Percentiles rank a stretch among this genome's conserved stretches.
phyloP scores from a whole-genome alignment of 2,797 vertebrate genomes.

The Muraenolepis orangiensis region DNA sequence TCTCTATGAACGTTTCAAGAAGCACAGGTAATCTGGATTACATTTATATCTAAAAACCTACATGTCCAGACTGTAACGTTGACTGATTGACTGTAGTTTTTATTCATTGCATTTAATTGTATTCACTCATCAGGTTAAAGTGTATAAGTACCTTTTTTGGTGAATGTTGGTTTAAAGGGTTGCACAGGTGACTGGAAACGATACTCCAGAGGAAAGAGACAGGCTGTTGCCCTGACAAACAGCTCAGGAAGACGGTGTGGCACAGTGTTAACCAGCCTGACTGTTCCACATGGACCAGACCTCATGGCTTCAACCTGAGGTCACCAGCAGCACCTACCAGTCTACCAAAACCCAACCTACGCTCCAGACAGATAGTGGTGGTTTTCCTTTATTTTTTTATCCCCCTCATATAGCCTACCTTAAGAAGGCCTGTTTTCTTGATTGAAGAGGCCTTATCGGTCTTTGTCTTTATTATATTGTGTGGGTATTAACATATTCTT shows the following conservation, averaged over 20 bases:
- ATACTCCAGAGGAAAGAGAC: slow-evolving; percentile 43
- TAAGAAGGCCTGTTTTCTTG: no score
- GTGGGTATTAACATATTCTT: no score
- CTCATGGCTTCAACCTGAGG: not conserved
- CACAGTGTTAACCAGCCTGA: not conserved
- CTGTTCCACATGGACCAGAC: no score
- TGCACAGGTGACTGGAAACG: not conserved
- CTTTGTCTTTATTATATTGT: no score
- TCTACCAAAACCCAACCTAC: no score
- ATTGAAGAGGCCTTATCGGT: no score
- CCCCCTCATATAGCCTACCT: no score
- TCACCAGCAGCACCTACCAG: no score
- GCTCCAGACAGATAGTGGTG: no score
- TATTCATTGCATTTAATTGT: not conserved
- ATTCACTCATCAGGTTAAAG: not conserved
- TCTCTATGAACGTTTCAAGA: slow-evolving; percentile 30
- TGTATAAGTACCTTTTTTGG: not conserved
- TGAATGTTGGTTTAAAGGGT: slow-evolving; percentile 25
- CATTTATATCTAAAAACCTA: not conserved
- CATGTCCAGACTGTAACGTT: not conserved
- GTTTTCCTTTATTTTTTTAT: no score
- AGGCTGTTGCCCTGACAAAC: slow-evolving; percentile 43
- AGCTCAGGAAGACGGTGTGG: not conserved
- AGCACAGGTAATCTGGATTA: slow-evolving; percentile 54
- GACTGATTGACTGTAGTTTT: not conserved